Evolutionary conservation across 2,113 vertebrate species (phyloP).

Genomic region (Syngnathus floridae): DNA sequence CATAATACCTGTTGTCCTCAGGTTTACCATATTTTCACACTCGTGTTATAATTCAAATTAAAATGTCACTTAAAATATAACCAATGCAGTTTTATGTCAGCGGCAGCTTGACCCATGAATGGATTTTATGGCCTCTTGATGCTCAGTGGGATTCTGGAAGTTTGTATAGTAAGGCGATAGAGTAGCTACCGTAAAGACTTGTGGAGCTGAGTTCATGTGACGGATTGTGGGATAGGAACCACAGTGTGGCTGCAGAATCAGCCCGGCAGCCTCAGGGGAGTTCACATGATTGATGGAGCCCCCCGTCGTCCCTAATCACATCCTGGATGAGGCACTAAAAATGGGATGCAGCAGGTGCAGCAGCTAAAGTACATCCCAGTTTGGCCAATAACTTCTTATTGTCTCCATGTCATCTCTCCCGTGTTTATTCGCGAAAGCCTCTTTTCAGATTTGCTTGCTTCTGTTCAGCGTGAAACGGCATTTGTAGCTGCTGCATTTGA

Average conservation of each 20-base stretch:
- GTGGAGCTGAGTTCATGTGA: background rate
- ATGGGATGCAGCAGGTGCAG: background rate
- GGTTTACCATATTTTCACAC: background rate
- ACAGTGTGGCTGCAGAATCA: background rate
- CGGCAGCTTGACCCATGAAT: background rate
- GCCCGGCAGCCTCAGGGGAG: background rate
- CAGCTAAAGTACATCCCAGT: background rate
- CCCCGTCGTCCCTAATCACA: background rate
- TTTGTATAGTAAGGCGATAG: background rate
- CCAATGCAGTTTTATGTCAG: background rate
- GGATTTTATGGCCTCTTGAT: background rate
- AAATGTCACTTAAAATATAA: background rate
- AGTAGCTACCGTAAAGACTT: background rate
- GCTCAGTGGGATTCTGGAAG: background rate
- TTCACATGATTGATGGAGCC: slow-evolving; percentile 2
- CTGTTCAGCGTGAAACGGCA: background rate
- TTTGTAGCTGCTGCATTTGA: background rate
- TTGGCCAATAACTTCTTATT: slow-evolving; percentile 1
- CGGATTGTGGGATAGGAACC: background rate
- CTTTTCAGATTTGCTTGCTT: background rate
- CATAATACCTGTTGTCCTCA: background rate
- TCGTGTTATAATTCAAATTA: background rate
- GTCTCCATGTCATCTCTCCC: background rate
- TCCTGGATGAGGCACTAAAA: background rate
- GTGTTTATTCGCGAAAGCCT: background rate